These are phyloP conservation scores for Andrena minutula DNA, from an alignment of 2,888 invertebrate species.

Conservation along the genomic window DNA sequence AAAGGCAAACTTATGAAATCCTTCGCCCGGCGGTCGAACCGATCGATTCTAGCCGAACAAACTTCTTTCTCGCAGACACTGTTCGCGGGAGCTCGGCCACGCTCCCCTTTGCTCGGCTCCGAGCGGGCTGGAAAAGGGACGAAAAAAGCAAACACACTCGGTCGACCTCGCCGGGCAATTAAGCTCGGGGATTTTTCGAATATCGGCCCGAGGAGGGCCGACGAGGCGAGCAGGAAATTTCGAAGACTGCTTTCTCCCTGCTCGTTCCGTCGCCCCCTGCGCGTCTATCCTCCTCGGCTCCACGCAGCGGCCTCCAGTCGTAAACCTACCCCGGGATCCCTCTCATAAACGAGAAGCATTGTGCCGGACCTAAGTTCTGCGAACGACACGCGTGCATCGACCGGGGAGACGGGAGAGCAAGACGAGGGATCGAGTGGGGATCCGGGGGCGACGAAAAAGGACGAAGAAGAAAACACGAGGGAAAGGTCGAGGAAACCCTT, in stretches of 20 bases:
- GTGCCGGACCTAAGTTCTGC: constrained; percentile 65
- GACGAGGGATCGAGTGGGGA: constrained; percentile 22
- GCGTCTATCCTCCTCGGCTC: constrained; percentile 6
- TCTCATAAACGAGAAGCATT: constrained; percentile 70
- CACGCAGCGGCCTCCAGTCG: constrained; percentile 50
- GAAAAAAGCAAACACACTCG: constrained; percentile 23
- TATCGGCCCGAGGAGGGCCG: constrained; percentile 22
- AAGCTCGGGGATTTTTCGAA: constrained; percentile 51
- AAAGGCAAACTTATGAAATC: constrained; percentile 41
- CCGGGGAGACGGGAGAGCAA: constrained; percentile 37
- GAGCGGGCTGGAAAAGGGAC: neutral
- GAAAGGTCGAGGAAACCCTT: constrained; percentile 58
- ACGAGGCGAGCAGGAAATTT: constrained; percentile 25
- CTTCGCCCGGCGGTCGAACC: constrained; percentile 2
- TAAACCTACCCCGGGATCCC: constrained; percentile 62
- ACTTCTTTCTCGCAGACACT: constrained; percentile 20
- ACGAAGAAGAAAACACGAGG: constrained; percentile 3
- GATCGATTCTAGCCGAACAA: constrained; percentile 36
- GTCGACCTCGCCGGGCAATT: constrained; percentile 42
- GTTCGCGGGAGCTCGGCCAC: neutral
- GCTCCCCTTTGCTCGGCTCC: neutral
- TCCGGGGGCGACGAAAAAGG: neutral
- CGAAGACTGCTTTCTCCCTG: constrained; percentile 24
- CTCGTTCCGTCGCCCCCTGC: neutral
- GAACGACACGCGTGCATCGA: constrained; percentile 61